Conservation (phyloP, 53 echinoderm and acorn worm genomes). For the Temnopleurus reevesii region DNA sequence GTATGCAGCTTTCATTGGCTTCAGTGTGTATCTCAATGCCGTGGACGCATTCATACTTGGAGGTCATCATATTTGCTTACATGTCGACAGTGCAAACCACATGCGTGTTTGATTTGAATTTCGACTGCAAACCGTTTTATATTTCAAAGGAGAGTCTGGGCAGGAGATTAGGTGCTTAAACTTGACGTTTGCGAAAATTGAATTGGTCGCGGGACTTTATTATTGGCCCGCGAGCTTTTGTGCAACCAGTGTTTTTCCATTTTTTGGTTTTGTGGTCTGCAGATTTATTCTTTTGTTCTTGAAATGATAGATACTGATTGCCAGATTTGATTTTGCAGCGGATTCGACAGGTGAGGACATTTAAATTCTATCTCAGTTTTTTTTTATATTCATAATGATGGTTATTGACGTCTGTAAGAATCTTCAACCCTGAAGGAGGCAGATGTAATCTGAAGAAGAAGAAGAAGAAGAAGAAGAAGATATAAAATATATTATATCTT, state of each 20-base stretch:
- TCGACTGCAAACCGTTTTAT: background rate
- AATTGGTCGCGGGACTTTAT: background rate
- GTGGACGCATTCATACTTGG: background rate
- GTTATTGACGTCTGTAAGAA: no score
- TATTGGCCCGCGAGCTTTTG: background rate
- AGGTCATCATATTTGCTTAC: background rate
- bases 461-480: no score
- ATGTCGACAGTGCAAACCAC: background rate
- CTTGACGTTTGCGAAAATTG: background rate
- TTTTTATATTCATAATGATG: no score
- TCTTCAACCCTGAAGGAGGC: no score
- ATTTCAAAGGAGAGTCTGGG: background rate
- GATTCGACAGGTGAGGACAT: background rate
- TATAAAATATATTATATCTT: no score
- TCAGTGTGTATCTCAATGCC: slow-evolving; percentile 4
- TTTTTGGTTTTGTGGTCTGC: background rate
- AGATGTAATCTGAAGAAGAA: no score
- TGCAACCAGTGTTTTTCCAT: background rate
- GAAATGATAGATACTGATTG: no score
- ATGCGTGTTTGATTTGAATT: slow-evolving; percentile 18
- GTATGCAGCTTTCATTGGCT: background rate
- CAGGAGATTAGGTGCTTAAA: background rate
- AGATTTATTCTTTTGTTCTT: no score
- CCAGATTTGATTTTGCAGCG: no score
- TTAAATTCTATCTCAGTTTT: no score